Percentiles rank a stretch among this genome's conserved stretches.
Conservation (phyloP, 2,888 invertebrate species). For the Phyto melanocephala region DNA sequence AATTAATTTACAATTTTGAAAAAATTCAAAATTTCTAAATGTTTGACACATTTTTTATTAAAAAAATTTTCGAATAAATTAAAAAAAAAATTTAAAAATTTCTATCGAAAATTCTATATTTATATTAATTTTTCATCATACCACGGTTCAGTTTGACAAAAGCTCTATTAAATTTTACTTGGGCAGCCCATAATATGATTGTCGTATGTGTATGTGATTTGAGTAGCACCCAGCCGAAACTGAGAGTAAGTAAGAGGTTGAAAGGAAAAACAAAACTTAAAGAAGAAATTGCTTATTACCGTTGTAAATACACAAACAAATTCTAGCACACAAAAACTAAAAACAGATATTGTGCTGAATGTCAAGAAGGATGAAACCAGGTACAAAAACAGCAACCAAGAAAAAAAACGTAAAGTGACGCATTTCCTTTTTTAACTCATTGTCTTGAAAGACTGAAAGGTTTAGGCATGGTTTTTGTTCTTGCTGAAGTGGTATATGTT, state of each 20-base stretch:
- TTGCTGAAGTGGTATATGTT: not conserved
- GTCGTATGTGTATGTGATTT: not conserved
- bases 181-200: not conserved
- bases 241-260: not conserved
- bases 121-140: not conserved
- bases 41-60: too few relatives aligned
- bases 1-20: too few relatives aligned
- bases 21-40: too few relatives aligned
- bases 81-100: too few relatives aligned
- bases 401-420: slow-evolving; percentile 24
- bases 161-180: not conserved
- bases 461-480: not conserved
- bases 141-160: not conserved
- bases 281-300: slow-evolving; percentile 56
- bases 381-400: not conserved
- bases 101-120: too few relatives aligned
- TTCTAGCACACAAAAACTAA: too few relatives aligned
- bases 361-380: too few relatives aligned
- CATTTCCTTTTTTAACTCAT: slow-evolving; percentile 51
- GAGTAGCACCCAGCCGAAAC: not conserved
- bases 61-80: too few relatives aligned
- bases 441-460: not conserved
- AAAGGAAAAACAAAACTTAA: not conserved
- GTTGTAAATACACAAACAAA: not conserved
- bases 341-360: too few relatives aligned